phyloP scores from a whole-genome alignment of 2,888 invertebrate genomes.

The Ophonus ardosiacus region DNA sequence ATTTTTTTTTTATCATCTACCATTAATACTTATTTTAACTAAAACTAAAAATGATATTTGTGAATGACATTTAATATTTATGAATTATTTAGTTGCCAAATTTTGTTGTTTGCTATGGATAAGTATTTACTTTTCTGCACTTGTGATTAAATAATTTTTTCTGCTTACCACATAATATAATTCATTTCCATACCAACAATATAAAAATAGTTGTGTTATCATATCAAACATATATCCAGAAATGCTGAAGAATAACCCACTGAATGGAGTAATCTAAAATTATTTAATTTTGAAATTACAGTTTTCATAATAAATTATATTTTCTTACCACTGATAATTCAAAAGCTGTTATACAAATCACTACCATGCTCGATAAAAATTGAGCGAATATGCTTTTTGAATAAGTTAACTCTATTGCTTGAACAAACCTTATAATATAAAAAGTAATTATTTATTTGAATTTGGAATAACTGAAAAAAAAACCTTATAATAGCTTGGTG shows the following conservation, averaged over 20 bases:
- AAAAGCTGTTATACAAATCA: conserved; percentile 77
- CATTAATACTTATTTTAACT: not conserved
- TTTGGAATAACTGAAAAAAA: conserved; percentile 50
- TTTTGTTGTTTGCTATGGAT: not conserved
- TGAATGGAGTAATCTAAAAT: conserved; percentile 68
- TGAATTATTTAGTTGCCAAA: no score
- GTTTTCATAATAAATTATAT: not conserved
- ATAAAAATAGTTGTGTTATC: conserved; percentile 75
- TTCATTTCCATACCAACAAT: conserved; percentile 77
- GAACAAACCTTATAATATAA: conserved; percentile 69
- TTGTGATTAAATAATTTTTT: not conserved
- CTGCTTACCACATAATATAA: conserved; percentile 75
- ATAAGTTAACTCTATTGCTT: conserved; percentile 74
- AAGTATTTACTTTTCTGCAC: not conserved
- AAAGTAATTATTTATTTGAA: not conserved
- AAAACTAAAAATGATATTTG: no score
- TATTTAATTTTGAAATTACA: not conserved
- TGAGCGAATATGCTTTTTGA: conserved; percentile 74
- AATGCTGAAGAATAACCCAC: conserved; percentile 75
- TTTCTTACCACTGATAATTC: conserved; percentile 76
- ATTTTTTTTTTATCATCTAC: no score
- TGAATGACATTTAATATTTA: no score
- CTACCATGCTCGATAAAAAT: conserved; percentile 75
- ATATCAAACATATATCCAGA: conserved; percentile 73
- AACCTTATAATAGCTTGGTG: conserved; percentile 71